phyloP scores from a whole-genome alignment of 2,113 vertebrate genomes.

The Pholis gunnellus region DNA sequence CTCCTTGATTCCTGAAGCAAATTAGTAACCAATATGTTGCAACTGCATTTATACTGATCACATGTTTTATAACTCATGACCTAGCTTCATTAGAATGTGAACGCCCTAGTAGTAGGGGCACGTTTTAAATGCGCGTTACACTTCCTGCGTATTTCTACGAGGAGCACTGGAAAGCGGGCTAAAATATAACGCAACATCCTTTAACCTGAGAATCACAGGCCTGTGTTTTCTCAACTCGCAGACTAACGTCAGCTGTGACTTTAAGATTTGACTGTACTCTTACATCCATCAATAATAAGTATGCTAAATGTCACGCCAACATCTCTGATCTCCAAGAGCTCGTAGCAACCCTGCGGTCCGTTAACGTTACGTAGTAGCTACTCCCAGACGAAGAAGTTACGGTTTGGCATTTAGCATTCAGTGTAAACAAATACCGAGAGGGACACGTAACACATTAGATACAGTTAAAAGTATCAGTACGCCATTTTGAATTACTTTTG shows the following conservation, averaged over 20 bases:
- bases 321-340: background rate
- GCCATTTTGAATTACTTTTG: background rate
- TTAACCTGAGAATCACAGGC: slow-evolving; percentile 34
- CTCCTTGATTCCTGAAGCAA: too few species aligned
- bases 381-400: background rate
- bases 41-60: too few species aligned
- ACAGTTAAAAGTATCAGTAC: background rate
- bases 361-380: slow-evolving; percentile 34
- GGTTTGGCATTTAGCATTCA: slow-evolving; percentile 38
- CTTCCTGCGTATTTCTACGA: background rate
- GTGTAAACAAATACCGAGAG: background rate
- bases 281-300: background rate
- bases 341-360: background rate
- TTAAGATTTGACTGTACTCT: background rate
- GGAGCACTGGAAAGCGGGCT: background rate
- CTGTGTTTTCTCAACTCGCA: slow-evolving; percentile 4
- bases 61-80: background rate
- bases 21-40: background rate
- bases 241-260: background rate
- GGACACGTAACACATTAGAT: too few species aligned
- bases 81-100: too few species aligned
- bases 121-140: background rate
- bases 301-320: background rate
- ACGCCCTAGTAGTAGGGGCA: background rate
- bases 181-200: too few species aligned